Evolutionary conservation across 2,888 invertebrate species (phyloP).

Genomic region (Coelopa pilipes): DNA sequence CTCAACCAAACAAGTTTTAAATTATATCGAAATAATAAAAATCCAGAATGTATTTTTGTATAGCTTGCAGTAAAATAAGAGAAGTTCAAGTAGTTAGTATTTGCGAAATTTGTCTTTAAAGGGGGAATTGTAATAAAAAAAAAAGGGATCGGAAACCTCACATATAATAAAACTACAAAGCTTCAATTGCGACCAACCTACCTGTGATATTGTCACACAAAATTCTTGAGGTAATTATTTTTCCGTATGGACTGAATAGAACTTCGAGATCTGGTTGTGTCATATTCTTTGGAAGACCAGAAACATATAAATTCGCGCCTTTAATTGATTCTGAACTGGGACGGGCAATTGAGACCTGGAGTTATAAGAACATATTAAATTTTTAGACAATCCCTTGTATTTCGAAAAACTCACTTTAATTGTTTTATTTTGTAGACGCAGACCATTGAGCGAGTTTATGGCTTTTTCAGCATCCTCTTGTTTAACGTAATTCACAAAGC

Average conservation of each 20-base stretch:
- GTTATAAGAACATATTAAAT: slow-evolving; percentile 8
- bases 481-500: slow-evolving; percentile 99
- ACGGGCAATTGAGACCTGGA: slow-evolving; percentile 81
- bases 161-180: background rate
- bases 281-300: slow-evolving; percentile 90
- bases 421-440: slow-evolving; percentile 98
- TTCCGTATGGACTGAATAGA: slow-evolving; percentile 82
- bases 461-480: slow-evolving; percentile 99
- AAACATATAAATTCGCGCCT: slow-evolving; percentile 93
- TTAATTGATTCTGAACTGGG: slow-evolving; percentile 95
- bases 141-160: background rate
- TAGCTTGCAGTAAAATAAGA: background rate
- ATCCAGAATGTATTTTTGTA: slow-evolving; percentile 34
- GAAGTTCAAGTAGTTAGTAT: background rate
- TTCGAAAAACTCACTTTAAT: slow-evolving; percentile 82
- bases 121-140: background rate
- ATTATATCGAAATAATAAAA: slow-evolving; percentile 36
- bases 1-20: slow-evolving; percentile 21
- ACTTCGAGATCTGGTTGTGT: slow-evolving; percentile 86
- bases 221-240: slow-evolving; percentile 87
- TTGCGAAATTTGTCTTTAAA: background rate
- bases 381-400: background rate
- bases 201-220: slow-evolving; percentile 88
- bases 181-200: slow-evolving; percentile 62
- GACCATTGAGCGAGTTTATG: slow-evolving; percentile 96